Evolutionary conservation across 2,113 vertebrate species (phyloP), one percentile per base, ranked within the genome.

Genomic region (Centropus bengalensis): DNA sequence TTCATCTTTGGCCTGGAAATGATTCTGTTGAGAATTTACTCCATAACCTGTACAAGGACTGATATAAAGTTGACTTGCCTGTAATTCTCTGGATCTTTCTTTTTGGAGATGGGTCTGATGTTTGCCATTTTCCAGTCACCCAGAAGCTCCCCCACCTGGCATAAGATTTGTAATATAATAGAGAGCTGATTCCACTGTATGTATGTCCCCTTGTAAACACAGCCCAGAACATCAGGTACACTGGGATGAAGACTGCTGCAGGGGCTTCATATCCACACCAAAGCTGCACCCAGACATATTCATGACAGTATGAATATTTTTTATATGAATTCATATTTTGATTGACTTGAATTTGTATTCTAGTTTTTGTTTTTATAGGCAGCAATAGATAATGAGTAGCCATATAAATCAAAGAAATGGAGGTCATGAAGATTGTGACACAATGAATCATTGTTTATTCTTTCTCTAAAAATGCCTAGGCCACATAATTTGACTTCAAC

Each of bases 361-460:
- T 44, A 74, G 23, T 47, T 77, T 60, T 60, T 68, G 18, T 52
- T 51, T 69, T 83, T 73, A 74, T 66, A 77, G 30, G 28, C 14
- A 51, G 14, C 6, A 11, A 9, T 36, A 74, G 15, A 26, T 85
- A 40, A 62, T 71, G 58, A 32, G 14, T 32, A 87, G 42, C n/a
- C 87, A 38, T 70, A 22, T 67, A 89, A 78, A 22, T 54, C 45
- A 90, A 87, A 63, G 40, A 64, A 62, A 66, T 28, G 9, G 4
- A 12, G 52, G 40, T 85, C 78, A 82, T 67, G 36, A 82, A 19
- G 24, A 82, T 20, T 47, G n/a, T 75, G 52, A 58, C 76, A 73
- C 56, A 62, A 12, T 91, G 83, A 95, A 89, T 95, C 91, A 92
- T 44, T 94, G 76, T 91, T 96, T 94, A 82, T 93, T 80, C 84